A percentile compares a stretch with the other conserved stretches of the same genome.
Evolutionary conservation across 2,888 invertebrate species (phyloP).

Genomic region (Magallana nippona): DNA sequence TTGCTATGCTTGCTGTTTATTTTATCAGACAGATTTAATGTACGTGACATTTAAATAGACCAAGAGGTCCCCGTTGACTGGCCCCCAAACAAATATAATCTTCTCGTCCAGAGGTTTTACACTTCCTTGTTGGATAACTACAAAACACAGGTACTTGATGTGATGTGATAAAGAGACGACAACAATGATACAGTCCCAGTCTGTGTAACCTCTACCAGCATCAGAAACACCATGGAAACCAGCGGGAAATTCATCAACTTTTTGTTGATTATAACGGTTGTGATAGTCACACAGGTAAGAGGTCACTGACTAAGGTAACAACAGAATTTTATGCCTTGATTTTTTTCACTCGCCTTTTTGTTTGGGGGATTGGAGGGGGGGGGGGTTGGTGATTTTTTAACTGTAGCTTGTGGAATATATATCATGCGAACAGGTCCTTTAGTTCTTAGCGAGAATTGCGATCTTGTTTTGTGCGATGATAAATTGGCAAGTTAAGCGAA

Average conservation of each 20-base stretch:
- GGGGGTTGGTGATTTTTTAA: too few species aligned
- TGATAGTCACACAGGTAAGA: conserved; percentile 8
- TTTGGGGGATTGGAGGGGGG: too few species aligned
- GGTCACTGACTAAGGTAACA: background rate
- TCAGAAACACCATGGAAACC: background rate
- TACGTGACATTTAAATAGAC: conserved; percentile 20
- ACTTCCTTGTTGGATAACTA: background rate
- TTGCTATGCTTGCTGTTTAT: too few species aligned
- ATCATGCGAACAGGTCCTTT: too few species aligned
- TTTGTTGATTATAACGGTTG: background rate
- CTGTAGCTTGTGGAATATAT: too few species aligned
- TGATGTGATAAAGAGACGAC: background rate
- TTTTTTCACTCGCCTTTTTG: too few species aligned
- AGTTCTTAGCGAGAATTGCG: too few species aligned
- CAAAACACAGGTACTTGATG: conserved; percentile 8
- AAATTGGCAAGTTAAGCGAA: too few species aligned
- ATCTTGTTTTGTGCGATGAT: too few species aligned
- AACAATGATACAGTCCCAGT: background rate
- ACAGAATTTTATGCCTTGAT: too few species aligned
- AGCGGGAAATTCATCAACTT: background rate
- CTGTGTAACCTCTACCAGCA: background rate
- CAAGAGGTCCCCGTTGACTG: background rate
- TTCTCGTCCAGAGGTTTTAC: background rate
- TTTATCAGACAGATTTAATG: too few species aligned
- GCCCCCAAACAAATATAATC: conserved; percentile 29